phyloP scores from a whole-genome alignment of 2,888 invertebrate species.

The Marasmarcha lunaedactyla region DNA sequence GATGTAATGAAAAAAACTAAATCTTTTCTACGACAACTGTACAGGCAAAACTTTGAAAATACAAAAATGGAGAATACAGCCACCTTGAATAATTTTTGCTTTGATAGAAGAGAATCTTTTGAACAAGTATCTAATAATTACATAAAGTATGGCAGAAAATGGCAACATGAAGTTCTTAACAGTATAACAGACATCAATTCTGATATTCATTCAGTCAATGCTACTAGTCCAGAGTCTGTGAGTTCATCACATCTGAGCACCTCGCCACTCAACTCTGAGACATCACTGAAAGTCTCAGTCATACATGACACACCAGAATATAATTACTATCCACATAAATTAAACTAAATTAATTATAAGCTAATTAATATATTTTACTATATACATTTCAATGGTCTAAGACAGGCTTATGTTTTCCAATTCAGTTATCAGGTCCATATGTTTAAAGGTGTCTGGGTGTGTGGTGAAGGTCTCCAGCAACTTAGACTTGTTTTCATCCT shows the following conservation, averaged over 20 bases:
- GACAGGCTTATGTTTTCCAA: constrained; percentile 74
- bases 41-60: constrained; percentile 19
- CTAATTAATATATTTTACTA: constrained; percentile 3
- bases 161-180: neutral
- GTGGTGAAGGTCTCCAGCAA: constrained; percentile 78
- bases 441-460: constrained; percentile 80
- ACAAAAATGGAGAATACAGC: constrained; percentile 12
- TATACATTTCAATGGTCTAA: constrained; percentile 8
- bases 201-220: neutral
- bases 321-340: constrained; percentile 42
- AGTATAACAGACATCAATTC: neutral
- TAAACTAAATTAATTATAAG: constrained; percentile 25
- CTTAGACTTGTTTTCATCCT: constrained; percentile 70
- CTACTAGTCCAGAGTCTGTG: neutral
- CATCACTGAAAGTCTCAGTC: constrained; percentile 4
- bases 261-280: constrained; percentile 1
- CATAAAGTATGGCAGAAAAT: constrained; percentile 17
- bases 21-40: constrained; percentile 24
- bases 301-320: constrained; percentile 40
- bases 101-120: constrained; percentile 14
- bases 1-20: constrained; percentile 27
- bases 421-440: constrained; percentile 83
- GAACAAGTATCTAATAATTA: constrained; percentile 31
- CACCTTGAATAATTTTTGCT: too few relatives aligned
- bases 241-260: constrained; percentile 1